Evolutionary conservation across 2,113 vertebrate genomes (phyloP), one percentile per base, ranked within the genome.

Genomic region (Pelmatolapia mariae): DNA sequence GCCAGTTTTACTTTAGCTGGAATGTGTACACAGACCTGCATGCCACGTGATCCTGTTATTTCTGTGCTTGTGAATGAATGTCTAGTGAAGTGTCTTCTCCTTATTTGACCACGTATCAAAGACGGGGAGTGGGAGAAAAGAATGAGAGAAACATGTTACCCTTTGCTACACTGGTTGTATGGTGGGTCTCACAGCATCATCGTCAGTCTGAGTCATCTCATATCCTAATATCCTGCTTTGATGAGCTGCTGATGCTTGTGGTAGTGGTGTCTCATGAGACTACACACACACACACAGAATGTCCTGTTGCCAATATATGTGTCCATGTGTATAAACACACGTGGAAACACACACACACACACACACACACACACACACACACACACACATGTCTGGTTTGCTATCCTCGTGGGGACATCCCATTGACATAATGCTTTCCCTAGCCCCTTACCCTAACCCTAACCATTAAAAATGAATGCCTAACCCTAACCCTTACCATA

Each of bases 161-260:
- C 59, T 87, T 22, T 71, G 85, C 68, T 61, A 87, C 79, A 66
- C 76, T 92, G 91, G 89, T 94, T 82, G 83, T 81, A 18, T 88
- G 89, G 91, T 84, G 13, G 80, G 85, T 93, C 92, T 94, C 90
- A 87, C 71, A 92, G 90, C 85, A 11, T 93, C 94, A 92, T 89
- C 85, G 45, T 89, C 87, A 84, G 89, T 86, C 89, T 95, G 93
- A 95, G 76, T 95, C 93, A 94, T 93, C 91, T 93, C 85, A 87
- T 94, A 94, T 93, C n/a, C n/a, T 94, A 93, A 94, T 93, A 93
- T 80, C 91, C 85, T 94, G 63, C 89, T 94, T 92, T 95, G 90
- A 95, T 95, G 92, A 93, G 93, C 89, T 90, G 80, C 50, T 90
- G 88, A 24, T 78, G 54, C 24, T 52, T 81, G 38, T 33, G 24